Conservation (phyloP, 2,113 vertebrate genomes). For the Lycaon pictus region DNA sequence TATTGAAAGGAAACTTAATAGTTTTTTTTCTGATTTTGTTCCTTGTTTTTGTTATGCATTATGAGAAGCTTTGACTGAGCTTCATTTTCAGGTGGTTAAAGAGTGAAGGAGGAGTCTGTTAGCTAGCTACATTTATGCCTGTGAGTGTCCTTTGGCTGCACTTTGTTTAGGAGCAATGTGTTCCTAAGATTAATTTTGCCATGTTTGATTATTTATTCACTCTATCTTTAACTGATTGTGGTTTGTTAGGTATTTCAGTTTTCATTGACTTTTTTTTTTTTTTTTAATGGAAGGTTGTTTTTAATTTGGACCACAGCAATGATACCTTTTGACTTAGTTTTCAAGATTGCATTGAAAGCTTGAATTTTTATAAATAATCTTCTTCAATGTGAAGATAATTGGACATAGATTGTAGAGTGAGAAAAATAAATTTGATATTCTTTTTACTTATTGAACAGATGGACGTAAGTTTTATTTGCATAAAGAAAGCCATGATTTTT, state of each 20-base stretch:
- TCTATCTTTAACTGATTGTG: slow-evolving; percentile 61
- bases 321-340: slow-evolving; percentile 74
- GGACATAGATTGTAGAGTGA: slow-evolving; percentile 28
- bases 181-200: slow-evolving; percentile 80
- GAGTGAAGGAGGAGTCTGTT: slow-evolving; percentile 76
- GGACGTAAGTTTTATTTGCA: slow-evolving; percentile 67
- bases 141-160: slow-evolving; percentile 77
- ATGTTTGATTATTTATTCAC: slow-evolving; percentile 69
- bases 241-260: slow-evolving; percentile 66
- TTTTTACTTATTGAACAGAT: slow-evolving; percentile 25
- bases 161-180: slow-evolving; percentile 67
- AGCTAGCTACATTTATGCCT: slow-evolving; percentile 65
- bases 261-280: slow-evolving; percentile 67
- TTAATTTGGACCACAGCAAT: slow-evolving; percentile 66
- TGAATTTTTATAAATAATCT: slow-evolving; percentile 66
- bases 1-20: slow-evolving; percentile 85
- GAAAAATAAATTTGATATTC: slow-evolving; percentile 65
- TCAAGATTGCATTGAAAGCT: slow-evolving; percentile 68
- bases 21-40: slow-evolving; percentile 85
- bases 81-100: slow-evolving; percentile 76
- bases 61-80: slow-evolving; percentile 73
- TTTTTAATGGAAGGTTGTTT: slow-evolving; percentile 58
- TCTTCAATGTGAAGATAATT: slow-evolving; percentile 54
- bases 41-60: slow-evolving; percentile 83
- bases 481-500: slow-evolving; percentile 61